A percentile compares a stretch with the other conserved stretches of the same genome.
Conservation (phyloP, 2,797 vertebrate genomes). For the Arnoldichthys spilopterus region DNA sequence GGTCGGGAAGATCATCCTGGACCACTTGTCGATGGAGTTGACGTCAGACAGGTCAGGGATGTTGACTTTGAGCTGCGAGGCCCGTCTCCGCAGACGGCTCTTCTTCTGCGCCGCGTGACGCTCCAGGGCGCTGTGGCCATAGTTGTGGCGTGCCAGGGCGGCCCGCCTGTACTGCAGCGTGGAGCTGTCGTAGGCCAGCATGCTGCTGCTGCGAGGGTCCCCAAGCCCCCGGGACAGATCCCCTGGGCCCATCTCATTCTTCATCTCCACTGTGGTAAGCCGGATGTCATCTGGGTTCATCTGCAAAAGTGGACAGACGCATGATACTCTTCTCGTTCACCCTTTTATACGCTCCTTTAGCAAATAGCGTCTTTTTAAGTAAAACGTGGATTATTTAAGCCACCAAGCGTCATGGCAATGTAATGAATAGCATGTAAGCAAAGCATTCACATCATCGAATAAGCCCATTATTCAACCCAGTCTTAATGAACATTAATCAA, state of each 20-base stretch:
- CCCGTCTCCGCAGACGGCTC: constrained; percentile 93
- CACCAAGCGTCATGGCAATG: constrained; percentile 35
- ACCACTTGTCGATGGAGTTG: constrained; percentile 99
- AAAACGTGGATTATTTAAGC: neutral
- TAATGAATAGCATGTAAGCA: constrained; percentile 40
- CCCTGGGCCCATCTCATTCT: constrained; percentile 91
- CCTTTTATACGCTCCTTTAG: neutral
- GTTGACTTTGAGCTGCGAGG: constrained; percentile 97
- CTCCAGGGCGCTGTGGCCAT: constrained; percentile 94
- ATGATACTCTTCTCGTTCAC: constrained; percentile 7
- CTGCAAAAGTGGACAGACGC: constrained; percentile 74
- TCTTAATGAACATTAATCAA: no score
- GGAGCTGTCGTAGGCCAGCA: constrained; percentile 94
- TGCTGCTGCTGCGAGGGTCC: constrained; percentile 91
- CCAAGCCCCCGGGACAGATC: constrained; percentile 80
- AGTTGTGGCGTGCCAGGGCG: constrained; percentile 93
- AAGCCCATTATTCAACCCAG: no score
- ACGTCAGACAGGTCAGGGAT: constrained; percentile 99
- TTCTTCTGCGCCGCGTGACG: constrained; percentile 96
- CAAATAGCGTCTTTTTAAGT: neutral
- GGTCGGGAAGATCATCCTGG: constrained; percentile 98
- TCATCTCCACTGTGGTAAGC: constrained; percentile 95
- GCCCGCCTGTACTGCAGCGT: constrained; percentile 95
- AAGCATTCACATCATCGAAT: constrained; percentile 15
- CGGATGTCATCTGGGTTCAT: constrained; percentile 97